Evolutionary conservation across 2,888 invertebrate genomes (phyloP).

Genomic region (Agriopis leucophaearia): DNA sequence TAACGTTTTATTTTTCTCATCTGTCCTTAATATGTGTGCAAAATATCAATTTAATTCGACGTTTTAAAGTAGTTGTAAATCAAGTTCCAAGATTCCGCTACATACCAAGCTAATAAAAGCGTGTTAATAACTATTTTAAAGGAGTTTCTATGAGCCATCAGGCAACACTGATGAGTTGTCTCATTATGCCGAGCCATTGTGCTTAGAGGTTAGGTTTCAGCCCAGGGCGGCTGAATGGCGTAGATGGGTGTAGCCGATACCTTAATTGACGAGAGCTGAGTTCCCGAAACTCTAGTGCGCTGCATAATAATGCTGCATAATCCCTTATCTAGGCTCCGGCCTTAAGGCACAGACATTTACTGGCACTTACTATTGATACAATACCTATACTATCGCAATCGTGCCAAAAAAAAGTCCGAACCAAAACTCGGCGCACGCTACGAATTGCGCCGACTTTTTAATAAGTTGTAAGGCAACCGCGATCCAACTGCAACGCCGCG

Average conservation of each 20-base stretch:
- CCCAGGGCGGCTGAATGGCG: constrained; percentile 65
- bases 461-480: too few relatives aligned
- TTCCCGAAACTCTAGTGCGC: constrained; percentile 83
- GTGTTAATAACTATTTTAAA: not conserved
- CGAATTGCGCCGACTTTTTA: too few relatives aligned
- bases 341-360: constrained; percentile 63
- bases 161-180: constrained; percentile 58
- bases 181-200: constrained; percentile 81
- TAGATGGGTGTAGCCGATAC: constrained; percentile 80
- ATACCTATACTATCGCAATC: too few relatives aligned
- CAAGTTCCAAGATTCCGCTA: not conserved
- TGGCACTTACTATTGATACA: too few relatives aligned
- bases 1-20: too few relatives aligned
- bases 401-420: too few relatives aligned
- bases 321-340: constrained; percentile 73
- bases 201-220: constrained; percentile 75
- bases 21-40: too few relatives aligned
- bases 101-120: not conserved
- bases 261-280: constrained; percentile 84
- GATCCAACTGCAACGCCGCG: too few relatives aligned
- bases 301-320: constrained; percentile 84
- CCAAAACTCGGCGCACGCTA: too few relatives aligned
- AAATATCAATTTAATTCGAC: too few relatives aligned
- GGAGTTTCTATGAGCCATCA: constrained; percentile 35
- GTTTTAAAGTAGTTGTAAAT: too few relatives aligned